Evolutionary conservation across 2,113 vertebrate species (phyloP).

Genomic region (Manacus vitellinus): DNA sequence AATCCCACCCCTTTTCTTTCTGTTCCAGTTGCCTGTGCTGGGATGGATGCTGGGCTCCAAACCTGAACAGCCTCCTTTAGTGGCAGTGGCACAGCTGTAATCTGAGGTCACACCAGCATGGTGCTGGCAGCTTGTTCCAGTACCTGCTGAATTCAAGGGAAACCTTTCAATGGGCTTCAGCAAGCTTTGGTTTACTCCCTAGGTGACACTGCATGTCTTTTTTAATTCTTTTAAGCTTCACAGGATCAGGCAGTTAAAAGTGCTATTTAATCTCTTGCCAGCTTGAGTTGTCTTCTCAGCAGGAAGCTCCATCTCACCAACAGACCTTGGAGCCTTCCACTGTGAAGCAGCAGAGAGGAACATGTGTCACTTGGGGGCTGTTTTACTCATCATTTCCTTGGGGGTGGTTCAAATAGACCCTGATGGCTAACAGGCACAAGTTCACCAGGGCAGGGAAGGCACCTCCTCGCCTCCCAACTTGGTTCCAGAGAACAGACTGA

Average conservation of each 20-base stretch:
- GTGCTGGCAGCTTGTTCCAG: neutral
- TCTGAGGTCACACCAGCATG: slow-evolving; percentile 26
- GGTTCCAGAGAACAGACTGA: rapidly evolving
- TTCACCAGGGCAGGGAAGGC: neutral
- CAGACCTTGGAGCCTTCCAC: neutral
- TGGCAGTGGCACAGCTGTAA: slow-evolving; percentile 21
- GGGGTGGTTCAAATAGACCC: neutral
- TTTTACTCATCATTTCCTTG: neutral
- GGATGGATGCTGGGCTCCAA: neutral
- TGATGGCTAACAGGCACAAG: neutral
- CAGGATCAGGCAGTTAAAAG: slow-evolving; percentile 30
- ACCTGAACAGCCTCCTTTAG: neutral
- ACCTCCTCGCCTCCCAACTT: neutral
- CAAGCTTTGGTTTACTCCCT: slow-evolving; percentile 13
- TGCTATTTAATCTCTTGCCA: slow-evolving; percentile 47
- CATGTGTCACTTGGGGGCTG: neutral
- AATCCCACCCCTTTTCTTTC: neutral
- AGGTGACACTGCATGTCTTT: neutral
- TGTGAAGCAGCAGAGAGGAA: neutral
- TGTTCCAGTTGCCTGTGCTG: neutral
- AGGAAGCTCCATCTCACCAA: neutral
- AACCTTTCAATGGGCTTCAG: slow-evolving; percentile 1
- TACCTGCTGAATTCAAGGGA: slow-evolving; percentile 48
- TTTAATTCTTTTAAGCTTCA: neutral
- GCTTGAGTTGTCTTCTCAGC: neutral